These are phyloP conservation scores for Rhyacophila brunnea DNA, from an alignment of 1,140 invertebrate species.

Conservation along the genomic window DNA sequence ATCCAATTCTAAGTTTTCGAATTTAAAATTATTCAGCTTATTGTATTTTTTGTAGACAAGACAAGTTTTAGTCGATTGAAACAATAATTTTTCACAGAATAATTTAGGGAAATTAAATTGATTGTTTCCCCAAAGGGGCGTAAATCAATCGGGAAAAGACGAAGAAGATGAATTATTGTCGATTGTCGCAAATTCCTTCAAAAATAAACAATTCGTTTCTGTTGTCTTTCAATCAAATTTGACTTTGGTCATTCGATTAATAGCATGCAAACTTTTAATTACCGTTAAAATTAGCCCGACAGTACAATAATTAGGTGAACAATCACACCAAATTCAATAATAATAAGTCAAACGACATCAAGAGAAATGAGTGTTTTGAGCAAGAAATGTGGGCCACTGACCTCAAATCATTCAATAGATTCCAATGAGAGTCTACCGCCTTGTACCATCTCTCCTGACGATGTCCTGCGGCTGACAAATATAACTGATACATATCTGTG, in stretches of 20 bases:
- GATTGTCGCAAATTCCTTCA: conserved; percentile 1
- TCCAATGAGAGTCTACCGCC: conserved; percentile 15
- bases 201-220: conserved; percentile 4
- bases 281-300: neutral
- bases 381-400: conserved; percentile 27
- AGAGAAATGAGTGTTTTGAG: conserved; percentile 25
- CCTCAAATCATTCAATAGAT: conserved; percentile 21
- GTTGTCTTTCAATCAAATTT: conserved; percentile 1
- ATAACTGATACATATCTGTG: conserved; percentile 82
- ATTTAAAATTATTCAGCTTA: too few species aligned
- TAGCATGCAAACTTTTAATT: neutral
- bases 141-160: neutral
- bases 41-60: too few species aligned
- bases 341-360: conserved; percentile 8
- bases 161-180: conserved; percentile 3
- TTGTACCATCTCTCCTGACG: conserved; percentile 58
- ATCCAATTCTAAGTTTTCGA: too few species aligned
- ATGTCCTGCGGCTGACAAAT: conserved; percentile 61
- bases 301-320: neutral
- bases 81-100: too few species aligned
- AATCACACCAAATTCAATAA: neutral
- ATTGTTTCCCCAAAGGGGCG: too few species aligned
- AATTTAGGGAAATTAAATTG: too few species aligned
- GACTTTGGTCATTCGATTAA: neutral
- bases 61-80: too few species aligned